Percentiles rank a stretch among this genome's conserved stretches.
Conservation (phyloP, 2,113 vertebrate genomes). For the Mormyrus lacerda region DNA sequence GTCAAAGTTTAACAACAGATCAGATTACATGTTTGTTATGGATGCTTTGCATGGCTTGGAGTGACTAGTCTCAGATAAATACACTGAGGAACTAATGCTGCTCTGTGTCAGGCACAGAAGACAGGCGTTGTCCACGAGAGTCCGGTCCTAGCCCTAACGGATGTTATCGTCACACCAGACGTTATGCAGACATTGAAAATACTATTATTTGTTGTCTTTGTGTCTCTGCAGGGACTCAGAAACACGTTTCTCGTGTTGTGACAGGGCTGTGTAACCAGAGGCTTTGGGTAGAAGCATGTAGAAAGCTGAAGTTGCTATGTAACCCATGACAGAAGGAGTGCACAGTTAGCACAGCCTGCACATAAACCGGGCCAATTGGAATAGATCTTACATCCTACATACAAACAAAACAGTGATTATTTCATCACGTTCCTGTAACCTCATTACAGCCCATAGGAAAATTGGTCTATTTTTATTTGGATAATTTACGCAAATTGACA, state of each 20-base stretch:
- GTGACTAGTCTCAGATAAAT: neutral
- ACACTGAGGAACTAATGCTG: neutral
- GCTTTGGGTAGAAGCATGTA: neutral
- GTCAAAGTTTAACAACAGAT: constrained; percentile 31
- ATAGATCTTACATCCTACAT: neutral
- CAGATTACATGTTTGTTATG: constrained; percentile 24
- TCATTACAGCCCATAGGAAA: neutral
- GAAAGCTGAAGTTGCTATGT: neutral
- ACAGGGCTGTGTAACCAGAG: neutral
- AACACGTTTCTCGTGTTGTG: neutral
- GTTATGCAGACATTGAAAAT: neutral
- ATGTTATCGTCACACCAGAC: neutral
- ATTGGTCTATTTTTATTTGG: neutral
- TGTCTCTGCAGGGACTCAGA: neutral
- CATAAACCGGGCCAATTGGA: neutral
- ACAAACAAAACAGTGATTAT: neutral
- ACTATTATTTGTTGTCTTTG: neutral
- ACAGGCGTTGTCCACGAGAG: too few relatives aligned
- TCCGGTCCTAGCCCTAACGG: too few relatives aligned
- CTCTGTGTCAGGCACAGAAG: neutral
- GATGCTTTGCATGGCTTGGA: neutral
- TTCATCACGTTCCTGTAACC: neutral
- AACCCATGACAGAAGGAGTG: neutral
- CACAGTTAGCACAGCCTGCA: neutral
- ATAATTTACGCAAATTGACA: neutral